Percentiles rank a stretch among this genome's conserved stretches.
These are phyloP conservation scores for Sturmia bella DNA, from an alignment of 2,888 invertebrate genomes.

Conservation along the genomic window DNA sequence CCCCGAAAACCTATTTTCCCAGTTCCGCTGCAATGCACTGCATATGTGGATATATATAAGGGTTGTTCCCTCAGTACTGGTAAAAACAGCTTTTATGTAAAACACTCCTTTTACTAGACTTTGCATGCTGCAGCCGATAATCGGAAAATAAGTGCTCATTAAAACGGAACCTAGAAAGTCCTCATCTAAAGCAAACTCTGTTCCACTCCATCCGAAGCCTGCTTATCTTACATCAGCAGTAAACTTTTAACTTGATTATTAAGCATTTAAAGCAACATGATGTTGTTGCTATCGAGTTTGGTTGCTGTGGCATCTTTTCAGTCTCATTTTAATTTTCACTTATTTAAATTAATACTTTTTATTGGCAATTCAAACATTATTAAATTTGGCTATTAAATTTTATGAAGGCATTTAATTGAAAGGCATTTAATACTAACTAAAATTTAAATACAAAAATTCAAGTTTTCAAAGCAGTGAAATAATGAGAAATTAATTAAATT, in stretches of 20 bases:
- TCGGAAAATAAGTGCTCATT: no score
- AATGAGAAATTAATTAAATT: background rate
- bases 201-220: no score
- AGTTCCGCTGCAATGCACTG: no score
- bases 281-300: conserved; percentile 18
- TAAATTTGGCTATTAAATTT: conserved; percentile 51
- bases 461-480: conserved; percentile 6
- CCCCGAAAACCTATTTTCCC: no score
- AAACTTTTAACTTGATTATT: background rate
- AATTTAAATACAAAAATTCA: conserved; percentile 26
- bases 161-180: no score
- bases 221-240: no score
- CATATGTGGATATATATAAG: no score
- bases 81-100: no score
- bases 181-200: no score
- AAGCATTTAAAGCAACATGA: background rate
- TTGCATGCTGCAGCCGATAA: no score
- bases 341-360: conserved; percentile 49
- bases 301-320: background rate
- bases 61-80: no score
- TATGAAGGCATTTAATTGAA: conserved; percentile 27
- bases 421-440: conserved; percentile 28
- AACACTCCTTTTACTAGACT: no score
- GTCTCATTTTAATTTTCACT: conserved; percentile 21
- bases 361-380: conserved; percentile 46